These are phyloP conservation scores for Habropoda laboriosa DNA, from an alignment of 1,140 invertebrate genomes.

Conservation along the genomic window DNA sequence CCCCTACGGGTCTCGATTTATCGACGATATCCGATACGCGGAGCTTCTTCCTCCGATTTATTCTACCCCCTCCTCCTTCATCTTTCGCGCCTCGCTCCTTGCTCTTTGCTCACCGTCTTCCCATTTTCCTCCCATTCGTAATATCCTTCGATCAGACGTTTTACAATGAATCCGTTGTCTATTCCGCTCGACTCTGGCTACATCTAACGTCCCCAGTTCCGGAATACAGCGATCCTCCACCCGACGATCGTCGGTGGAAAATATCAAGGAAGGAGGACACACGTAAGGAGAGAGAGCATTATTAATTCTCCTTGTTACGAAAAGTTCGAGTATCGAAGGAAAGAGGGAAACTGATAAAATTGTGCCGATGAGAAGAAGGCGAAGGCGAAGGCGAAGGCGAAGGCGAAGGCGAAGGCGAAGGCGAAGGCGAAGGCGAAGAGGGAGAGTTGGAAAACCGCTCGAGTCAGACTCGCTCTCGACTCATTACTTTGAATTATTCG, in stretches of 20 bases:
- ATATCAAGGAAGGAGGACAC: neutral
- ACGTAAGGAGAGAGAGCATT: neutral
- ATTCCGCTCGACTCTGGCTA: neutral
- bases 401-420: too few species aligned
- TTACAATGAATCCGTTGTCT: slow-evolving; percentile 44
- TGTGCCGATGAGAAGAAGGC: slow-evolving; percentile 4
- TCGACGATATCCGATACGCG: slow-evolving; percentile 66
- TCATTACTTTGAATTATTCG: slow-evolving; percentile 81
- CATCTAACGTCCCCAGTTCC: too few species aligned
- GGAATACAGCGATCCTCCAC: too few species aligned
- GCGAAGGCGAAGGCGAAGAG: too few species aligned
- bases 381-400: too few species aligned
- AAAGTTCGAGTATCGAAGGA: neutral
- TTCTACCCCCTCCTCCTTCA: slow-evolving; percentile 28
- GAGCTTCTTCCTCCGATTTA: slow-evolving; percentile 62
- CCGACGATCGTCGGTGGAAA: too few species aligned
- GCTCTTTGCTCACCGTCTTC: neutral
- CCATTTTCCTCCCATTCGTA: slow-evolving; percentile 25
- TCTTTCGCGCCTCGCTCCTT: neutral
- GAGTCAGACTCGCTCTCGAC: slow-evolving; percentile 46
- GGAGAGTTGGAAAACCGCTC: slow-evolving; percentile 33
- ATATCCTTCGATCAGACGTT: slow-evolving; percentile 52
- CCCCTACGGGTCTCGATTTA: slow-evolving; percentile 65
- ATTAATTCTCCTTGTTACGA: neutral
- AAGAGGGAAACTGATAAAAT: too few species aligned